Evolutionary conservation across 2,797 vertebrate genomes (phyloP).

Genomic region (Peromyscus nudipes): DNA sequence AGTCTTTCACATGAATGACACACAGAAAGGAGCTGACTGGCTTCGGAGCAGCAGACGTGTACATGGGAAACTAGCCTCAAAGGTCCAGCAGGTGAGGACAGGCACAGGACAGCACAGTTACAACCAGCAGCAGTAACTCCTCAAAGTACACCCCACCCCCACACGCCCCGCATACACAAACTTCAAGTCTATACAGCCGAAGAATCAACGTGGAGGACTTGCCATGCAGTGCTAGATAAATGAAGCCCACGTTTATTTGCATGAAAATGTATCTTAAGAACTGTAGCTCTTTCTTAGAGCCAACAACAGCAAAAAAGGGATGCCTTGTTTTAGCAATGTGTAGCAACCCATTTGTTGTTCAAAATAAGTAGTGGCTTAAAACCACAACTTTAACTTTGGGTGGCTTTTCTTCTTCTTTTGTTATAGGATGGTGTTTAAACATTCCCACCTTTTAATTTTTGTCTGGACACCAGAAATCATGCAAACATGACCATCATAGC

Average conservation of each 20-base stretch:
- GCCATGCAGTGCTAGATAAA: neutral
- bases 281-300: slow-evolving; percentile 42
- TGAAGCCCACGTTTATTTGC: slow-evolving; percentile 44
- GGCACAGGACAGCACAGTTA: neutral
- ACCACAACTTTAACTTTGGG: neutral
- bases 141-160: neutral
- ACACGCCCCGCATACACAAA: neutral
- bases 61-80: neutral
- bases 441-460: slow-evolving; percentile 37
- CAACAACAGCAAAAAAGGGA: slow-evolving; percentile 45
- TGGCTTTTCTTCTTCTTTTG: neutral
- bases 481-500: neutral
- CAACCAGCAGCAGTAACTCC: neutral
- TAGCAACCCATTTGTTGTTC: slow-evolving; percentile 37
- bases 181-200: neutral
- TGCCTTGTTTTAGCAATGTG: neutral
- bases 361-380: slow-evolving; percentile 60
- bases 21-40: neutral
- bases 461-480: slow-evolving; percentile 13
- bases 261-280: slow-evolving; percentile 58
- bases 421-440: slow-evolving; percentile 29
- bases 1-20: neutral
- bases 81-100: neutral
- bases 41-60: neutral
- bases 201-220: neutral